Evolutionary conservation across 2,113 vertebrate species (phyloP), one percentile per base, ranked within the genome.

Genomic region (Microtus montanus): DNA sequence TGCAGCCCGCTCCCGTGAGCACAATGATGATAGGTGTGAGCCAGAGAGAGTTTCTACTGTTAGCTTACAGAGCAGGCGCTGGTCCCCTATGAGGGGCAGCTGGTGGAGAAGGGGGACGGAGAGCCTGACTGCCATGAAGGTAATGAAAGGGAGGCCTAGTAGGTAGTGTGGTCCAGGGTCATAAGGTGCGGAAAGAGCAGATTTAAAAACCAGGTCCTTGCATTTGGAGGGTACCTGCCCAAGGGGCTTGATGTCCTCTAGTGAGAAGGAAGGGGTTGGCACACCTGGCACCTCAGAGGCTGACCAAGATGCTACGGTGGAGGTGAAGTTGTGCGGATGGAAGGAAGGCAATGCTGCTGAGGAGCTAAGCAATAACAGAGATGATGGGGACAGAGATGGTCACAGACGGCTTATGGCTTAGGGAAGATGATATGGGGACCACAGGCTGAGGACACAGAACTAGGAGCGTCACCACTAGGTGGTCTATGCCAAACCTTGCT

Each of bases 311-410:
- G 28, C 4, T 19, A 12, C 0, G 3, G 20, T n/a, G 38, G 83
- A 47, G 41, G 63, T 22, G 28, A n/a, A 52, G 61, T n/a, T 9
- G 0, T 2, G 2, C 0, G 15, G n/a, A 35, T 6, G 5, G 54
- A 20, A 41, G 24, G 14, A 35, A 47, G 38, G 30, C 11, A 9
- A 17, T 33, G 30, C 12, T 78, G 61, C 15, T 86, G 35, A 73
- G 64, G 28, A 49, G 68, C 54, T 58, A 17, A 58, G 54, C 54
- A 58, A 20, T 58, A 58, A 58, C 1, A 19, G 17, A 64, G n/a
- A 28, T 12, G 71, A 44, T 0, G 5, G 54, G 3, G 41, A 35
- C 63, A 86, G 54, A 61, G 66, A 26, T 0, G 8, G 38, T 87
- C 19, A 30, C 22, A 22, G 24, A 22, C 15, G 80, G 80, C n/a